These are phyloP conservation scores for Diuraphis noxia DNA, from an alignment of 1,140 invertebrate genomes.

Conservation along the genomic window DNA sequence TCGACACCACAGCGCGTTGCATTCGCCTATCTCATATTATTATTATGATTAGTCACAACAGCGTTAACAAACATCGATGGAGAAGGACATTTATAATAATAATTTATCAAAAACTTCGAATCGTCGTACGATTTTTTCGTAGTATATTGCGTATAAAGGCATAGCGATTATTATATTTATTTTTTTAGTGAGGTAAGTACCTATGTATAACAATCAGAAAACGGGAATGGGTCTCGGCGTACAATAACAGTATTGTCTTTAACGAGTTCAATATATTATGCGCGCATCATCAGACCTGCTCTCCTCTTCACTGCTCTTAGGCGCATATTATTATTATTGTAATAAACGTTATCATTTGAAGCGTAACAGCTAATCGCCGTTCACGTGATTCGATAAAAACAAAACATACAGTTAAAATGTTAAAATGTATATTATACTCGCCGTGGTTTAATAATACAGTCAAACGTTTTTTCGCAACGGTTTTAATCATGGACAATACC, in stretches of 20 bases:
- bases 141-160: background rate
- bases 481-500: background rate
- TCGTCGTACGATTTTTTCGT: background rate
- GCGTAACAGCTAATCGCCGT: background rate
- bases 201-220: too few relatives aligned
- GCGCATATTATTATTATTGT: background rate
- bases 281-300: too few relatives aligned
- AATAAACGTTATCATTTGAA: background rate
- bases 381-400: background rate
- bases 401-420: background rate
- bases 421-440: too few relatives aligned
- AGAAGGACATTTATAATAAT: background rate
- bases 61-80: background rate
- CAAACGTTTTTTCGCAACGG: background rate
- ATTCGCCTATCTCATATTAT: background rate
- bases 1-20: background rate
- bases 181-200: too few relatives aligned
- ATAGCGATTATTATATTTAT: background rate
- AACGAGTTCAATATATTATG: background rate
- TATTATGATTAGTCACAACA: background rate
- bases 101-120: background rate
- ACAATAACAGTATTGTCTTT: background rate
- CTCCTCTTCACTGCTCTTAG: too few relatives aligned
- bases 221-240: background rate
- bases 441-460: background rate